Evolutionary conservation across 1,140 invertebrate genomes (phyloP), one percentile per base, ranked within the genome.

Genomic region (Conopomorpha cramerella): DNA sequence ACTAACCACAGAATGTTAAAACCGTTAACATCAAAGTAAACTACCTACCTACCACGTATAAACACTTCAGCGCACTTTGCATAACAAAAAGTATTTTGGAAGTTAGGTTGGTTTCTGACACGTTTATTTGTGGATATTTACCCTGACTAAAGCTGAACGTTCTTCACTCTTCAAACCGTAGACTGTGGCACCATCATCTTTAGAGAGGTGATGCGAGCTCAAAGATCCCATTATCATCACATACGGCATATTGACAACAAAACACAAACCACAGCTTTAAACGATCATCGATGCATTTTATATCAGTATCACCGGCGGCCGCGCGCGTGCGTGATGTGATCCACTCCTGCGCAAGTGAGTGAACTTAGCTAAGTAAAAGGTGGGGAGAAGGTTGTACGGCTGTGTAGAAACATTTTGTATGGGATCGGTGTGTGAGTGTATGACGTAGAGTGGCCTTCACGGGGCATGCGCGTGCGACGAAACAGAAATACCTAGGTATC

Each of bases 201-300:
- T 72, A 1, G 62, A 66, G 0, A 74, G 55, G 44, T 70, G 59
- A 15, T 51, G 57, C 25, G 61, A 58, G 36, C 57, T 70, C 1
- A 76, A 49, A 36, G 57, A 63, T 16, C 70, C 70, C 65, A 76
- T 72, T 32, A 76, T 62, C 70, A 76, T 76, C 11, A 76, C 60
- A 43, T 76, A 76, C 41, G 70, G 70, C 70, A 76, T 74, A 10
- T 38, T 64, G 27, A 10, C 30, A 30, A 30, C 28, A 19, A 26
- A 8, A 18, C 28, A 33, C 34, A 13, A 15, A 25, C 11, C 18
- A 11, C 8, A 23, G 16, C 12, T 30, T 30, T 16, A 28, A 38
- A 48, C 23, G 40, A 37, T 55, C 47, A 59, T 45, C 44, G 47
- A 14, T 23, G 40, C 34, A 49, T 49, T 23, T 23, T 4, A 23